Evolutionary conservation across 2,888 invertebrate species (phyloP), one percentile per base, ranked within the genome.

Genomic region (Scaptomyza tumidula): DNA sequence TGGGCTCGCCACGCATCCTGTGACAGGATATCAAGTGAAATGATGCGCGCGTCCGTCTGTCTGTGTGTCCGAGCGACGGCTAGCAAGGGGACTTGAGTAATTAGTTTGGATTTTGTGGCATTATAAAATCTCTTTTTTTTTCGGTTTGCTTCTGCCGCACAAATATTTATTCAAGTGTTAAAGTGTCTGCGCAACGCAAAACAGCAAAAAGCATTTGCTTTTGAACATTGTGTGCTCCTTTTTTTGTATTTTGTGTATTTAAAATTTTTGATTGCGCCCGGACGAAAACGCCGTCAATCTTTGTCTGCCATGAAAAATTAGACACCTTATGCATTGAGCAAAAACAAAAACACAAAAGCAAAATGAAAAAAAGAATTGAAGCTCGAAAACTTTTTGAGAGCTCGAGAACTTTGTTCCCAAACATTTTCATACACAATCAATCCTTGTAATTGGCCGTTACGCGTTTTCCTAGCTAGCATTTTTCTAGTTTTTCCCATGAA

Each of bases 381-480:
- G 57, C 59, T 48, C 52, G 52, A 71, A 54, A 72, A 78, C 81
- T 81, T 86, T 75, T 59, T 31, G 3, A 14, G 11, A 24, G 16
- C 67, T 41, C 10, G 39, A 41, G 77, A 87, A 75, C 33, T 85
- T 86, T 84, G 76, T 41, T 41, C 70, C 72, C 75, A 71, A 73
- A 85, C 89, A 90, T 89, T 90, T 90, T 87, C 87, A 88, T 89
- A 88, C 87, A 89, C 90, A 90, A 90, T 90, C 91, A 91, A 90
- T 90, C 90, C 90, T 91, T 90, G 90, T 91, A 90, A 91, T 90
- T 90, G 90, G 88, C 87, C 83, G 76, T 86, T 86, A 82, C 88
- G 86, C 89, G 79, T 75, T 88, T 85, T 85, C 75, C 75, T 48
- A 3, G 53, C 59, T 45, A 55, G 53, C 71, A 61, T 71, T 73